phyloP scores from a whole-genome alignment of 2,113 vertebrate species.

The Mormyrus iriodes region DNA sequence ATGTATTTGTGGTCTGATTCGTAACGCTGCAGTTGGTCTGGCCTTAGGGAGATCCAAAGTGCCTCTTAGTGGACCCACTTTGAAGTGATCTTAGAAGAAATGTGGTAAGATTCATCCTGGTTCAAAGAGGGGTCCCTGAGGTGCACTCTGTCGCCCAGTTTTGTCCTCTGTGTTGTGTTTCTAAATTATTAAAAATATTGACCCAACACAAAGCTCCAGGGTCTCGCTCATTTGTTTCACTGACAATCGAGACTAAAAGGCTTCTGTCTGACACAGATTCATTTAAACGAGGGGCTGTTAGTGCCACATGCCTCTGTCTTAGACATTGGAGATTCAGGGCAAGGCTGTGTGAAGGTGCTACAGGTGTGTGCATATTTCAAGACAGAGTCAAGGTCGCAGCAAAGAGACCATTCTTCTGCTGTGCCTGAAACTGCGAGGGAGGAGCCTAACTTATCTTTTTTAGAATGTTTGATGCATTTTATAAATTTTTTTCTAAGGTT shows the following conservation, averaged over 20 bases:
- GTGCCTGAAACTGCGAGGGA: background rate
- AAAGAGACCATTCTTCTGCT: background rate
- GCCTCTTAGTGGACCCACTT: background rate
- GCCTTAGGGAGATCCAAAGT: background rate
- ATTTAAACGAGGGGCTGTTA: background rate
- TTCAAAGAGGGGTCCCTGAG: background rate
- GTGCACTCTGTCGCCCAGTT: background rate
- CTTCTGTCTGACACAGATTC: background rate
- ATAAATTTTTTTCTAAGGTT: background rate
- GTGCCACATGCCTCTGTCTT: background rate
- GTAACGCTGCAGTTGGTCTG: background rate
- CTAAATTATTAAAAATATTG: conserved; percentile 14
- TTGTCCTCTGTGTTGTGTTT: background rate
- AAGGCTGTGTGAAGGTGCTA: background rate
- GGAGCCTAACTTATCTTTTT: background rate
- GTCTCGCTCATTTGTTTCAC: background rate
- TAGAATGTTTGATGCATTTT: background rate
- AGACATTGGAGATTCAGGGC: background rate
- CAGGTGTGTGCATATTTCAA: background rate
- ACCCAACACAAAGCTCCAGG: background rate
- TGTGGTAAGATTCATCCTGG: background rate
- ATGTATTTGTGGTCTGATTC: background rate
- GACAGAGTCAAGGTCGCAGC: background rate
- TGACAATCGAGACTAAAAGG: background rate
- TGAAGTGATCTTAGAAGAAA: background rate